Percentiles rank a stretch among this genome's conserved stretches.
phyloP scores from a whole-genome alignment of 2,888 invertebrate genomes.

The Trichopria drosophilae region DNA sequence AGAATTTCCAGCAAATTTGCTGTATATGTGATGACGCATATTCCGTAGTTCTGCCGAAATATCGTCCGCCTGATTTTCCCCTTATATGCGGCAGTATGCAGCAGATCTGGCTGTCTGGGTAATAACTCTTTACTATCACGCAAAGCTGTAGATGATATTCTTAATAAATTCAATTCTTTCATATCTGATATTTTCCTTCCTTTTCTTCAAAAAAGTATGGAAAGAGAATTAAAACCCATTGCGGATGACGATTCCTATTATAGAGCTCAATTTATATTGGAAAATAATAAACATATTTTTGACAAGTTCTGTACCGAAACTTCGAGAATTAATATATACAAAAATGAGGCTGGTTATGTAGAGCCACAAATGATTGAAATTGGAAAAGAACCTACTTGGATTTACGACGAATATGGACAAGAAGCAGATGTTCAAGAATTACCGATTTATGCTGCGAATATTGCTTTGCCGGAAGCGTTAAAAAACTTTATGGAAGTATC shows the following conservation, averaged over 20 bases:
- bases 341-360: slow-evolving; percentile 13
- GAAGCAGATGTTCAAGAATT: slow-evolving; percentile 16
- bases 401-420: slow-evolving; percentile 1
- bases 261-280: slow-evolving; percentile 19
- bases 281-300: slow-evolving; percentile 14
- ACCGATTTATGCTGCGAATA: slow-evolving; percentile 23
- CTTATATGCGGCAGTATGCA: too few species aligned
- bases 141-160: slow-evolving; percentile 17
- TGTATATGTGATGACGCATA: too few species aligned
- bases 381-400: slow-evolving; percentile 15
- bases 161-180: slow-evolving; percentile 12
- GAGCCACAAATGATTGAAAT: slow-evolving; percentile 22
- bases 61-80: too few species aligned
- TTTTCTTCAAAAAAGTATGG: slow-evolving; percentile 18
- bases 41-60: too few species aligned
- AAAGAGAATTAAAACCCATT: slow-evolving; percentile 8
- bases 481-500: not conserved
- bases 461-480: slow-evolving; percentile 23
- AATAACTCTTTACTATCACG: slow-evolving; percentile 23
- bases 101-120: too few species aligned
- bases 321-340: slow-evolving; percentile 17
- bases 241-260: slow-evolving; percentile 4
- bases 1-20: too few species aligned
- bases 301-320: slow-evolving; percentile 14
- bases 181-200: slow-evolving; percentile 14